These are phyloP conservation scores for Cossypha heuglini DNA, from an alignment of 2,797 vertebrate genomes.

Conservation along the genomic window DNA sequence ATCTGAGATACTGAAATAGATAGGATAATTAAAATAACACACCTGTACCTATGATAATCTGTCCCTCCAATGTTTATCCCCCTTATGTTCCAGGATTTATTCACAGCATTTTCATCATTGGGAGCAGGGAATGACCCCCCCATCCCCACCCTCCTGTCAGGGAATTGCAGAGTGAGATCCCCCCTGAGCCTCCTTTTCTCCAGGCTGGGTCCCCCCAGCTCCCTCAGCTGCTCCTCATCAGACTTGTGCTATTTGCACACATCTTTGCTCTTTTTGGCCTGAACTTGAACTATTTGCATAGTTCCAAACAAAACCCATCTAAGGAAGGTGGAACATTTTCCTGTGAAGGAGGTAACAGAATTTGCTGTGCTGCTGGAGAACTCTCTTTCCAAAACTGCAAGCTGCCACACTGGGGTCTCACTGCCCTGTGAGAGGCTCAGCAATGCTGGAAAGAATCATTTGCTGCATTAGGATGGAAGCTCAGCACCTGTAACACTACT, in stretches of 20 bases:
- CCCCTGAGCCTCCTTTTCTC: neutral
- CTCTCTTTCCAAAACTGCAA: neutral
- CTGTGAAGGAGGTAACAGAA: neutral
- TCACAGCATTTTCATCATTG: neutral
- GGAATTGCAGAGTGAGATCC: neutral
- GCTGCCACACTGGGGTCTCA: fast-evolving
- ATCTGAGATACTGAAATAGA: neutral
- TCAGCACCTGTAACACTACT: fast-evolving
- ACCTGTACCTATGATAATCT: neutral
- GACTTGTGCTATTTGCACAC: neutral
- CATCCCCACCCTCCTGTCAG: neutral
- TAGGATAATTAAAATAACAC: neutral
- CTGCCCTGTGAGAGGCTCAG: neutral
- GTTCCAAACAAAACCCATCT: neutral
- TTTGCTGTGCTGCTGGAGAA: neutral
- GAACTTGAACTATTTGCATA: neutral
- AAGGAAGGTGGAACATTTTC: neutral
- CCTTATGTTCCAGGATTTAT: neutral
- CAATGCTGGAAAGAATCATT: fast-evolving
- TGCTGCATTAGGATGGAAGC: fast-evolving
- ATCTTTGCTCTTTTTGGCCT: neutral
- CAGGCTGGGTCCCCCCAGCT: neutral
- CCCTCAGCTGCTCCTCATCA: neutral
- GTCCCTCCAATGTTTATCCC: neutral
- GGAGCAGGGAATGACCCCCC: neutral